Base-by-base conservation (phyloP, 2,888 invertebrate genomes). In the Drosophila hawaiiensis region DNA sequence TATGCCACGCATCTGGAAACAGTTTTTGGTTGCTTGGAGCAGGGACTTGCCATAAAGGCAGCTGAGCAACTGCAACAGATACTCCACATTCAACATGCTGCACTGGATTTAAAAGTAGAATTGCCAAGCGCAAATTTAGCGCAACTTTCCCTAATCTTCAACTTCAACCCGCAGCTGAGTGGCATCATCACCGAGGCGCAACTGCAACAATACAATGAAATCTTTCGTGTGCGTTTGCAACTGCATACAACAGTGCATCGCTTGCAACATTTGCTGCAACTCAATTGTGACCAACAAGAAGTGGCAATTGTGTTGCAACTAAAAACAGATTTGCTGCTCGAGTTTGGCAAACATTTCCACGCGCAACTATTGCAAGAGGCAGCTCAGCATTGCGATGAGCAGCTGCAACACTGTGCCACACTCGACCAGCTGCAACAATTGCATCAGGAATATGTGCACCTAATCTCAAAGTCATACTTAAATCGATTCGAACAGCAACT, bases 151-250 rank as follows among this genome's bases (percentile, higher is more conserved):
- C 4, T 78, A 0, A 0, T 7, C 43, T 62, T 58, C 35, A 49
- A 19, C 16, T 54, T 59, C 14, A 55, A 59, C 12, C 16, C 7
- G 0, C 35, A 47, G 6, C 19, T 78, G 14, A 6, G 9, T 9
- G n/a, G 29, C 41, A 47, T 78, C 22, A 64, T 78, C n/a, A 72
- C 41, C 2, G 52, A 58, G 10, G 22, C 31, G 9, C 78, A 78
- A 9, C 25, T 76, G 2, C 3, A 41, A 1, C 3, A 10, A 16
- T 78, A 78, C 41, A 76, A 72, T 10, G 29, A 39, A 0, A 68
- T 66, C 4, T 78, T 68, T 25, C 68, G 72, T 0, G 12, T 37
- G 1, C 29, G 60, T 16, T 49, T 76, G 12, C 63, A 53, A 10
- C 16, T 76, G 9, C 19, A 61, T 1, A 19, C 64, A 2, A 43